Base-by-base conservation (phyloP, 2,113 vertebrate genomes). In the Festucalex cinctus region DNA sequence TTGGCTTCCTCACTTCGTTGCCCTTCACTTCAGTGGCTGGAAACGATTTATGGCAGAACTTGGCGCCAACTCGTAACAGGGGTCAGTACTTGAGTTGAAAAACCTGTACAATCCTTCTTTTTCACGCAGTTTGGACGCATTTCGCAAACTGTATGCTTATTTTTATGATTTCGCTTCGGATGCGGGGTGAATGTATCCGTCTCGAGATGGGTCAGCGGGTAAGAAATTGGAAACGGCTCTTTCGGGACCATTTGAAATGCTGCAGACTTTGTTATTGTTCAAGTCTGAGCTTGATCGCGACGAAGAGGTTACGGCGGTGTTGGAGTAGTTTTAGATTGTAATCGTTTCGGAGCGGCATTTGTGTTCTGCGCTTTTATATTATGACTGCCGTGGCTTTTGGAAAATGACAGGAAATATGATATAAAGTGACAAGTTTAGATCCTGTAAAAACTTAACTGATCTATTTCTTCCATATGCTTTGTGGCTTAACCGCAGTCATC, bases 191-290 rank as follows among this genome's bases (percentile, higher is more conserved):
- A 77, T 78, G 77, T 79, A 77, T 81, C 63, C 74, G 63, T 71
- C 66, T 78, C 76, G 37, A 28, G 85, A 80, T 63, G 78, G 74
- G 82, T 86, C 79, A 79, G 73, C 68, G 79, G 77, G 64, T 68
- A 77, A 77, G 74, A 59, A 65, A 63, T 74, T 86, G 63, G 81
- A 81, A 89, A 87, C 78, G 75, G 73, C 68, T 77, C 87, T 79
- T 85, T 67, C 49, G 83, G 82, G 86, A 78, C 80, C 74, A 32
- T 88, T 85, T 84, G 79, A 86, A 81, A 77, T 69, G 65, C 74
- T 84, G 73, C 79, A 80, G 79, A 86, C 86, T 65, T 82, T 89
- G 84, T 90, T 86, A 71, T 89, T 89, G 81, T 89, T 87, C 77
- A 43, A 75, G 87, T 87, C 85, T 89, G 83, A 85, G 75, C 63